Conservation (phyloP, 30 jellyfish, hydroid and myxozoan species). For the Cassiopea andromeda region DNA sequence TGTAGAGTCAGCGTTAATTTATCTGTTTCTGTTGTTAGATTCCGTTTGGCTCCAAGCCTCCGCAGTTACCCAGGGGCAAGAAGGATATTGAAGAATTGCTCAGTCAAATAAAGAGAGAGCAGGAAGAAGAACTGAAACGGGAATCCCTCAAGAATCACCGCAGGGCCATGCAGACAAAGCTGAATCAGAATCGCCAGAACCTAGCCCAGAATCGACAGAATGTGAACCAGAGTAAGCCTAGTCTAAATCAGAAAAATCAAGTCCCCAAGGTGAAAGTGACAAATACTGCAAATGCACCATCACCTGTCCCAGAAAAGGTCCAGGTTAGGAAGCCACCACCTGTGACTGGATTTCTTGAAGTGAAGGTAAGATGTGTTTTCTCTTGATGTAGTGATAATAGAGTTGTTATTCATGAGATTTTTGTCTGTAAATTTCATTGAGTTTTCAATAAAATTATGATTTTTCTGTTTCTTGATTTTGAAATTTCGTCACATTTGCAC, state of each 20-base stretch:
- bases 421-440: neutral
- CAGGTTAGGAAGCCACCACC: conserved; percentile 50
- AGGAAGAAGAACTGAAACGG: conserved; percentile 37
- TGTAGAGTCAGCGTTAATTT: no score
- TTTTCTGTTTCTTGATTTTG: no score
- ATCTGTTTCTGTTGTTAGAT: neutral
- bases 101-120: conserved; percentile 61
- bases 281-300: conserved; percentile 11
- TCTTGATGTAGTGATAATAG: neutral
- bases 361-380: conserved; percentile 45
- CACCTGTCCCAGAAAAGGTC: conserved; percentile 40
- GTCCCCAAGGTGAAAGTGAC: neutral
- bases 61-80: conserved; percentile 46
- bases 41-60: conserved; percentile 66
- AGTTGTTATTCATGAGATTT: neutral
- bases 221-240: conserved; percentile 22
- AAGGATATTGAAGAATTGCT: conserved; percentile 53
- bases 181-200: conserved; percentile 25
- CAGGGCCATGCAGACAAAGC: conserved; percentile 48
- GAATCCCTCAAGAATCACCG: conserved; percentile 49
- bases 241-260: neutral
- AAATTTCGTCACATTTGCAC: no score
- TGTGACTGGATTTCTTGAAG: conserved; percentile 73
- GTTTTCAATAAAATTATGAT: no score
- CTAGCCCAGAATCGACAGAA: conserved; percentile 31